Conservation (phyloP, 1,140 invertebrate genomes). For the Penaeus chinensis region DNA sequence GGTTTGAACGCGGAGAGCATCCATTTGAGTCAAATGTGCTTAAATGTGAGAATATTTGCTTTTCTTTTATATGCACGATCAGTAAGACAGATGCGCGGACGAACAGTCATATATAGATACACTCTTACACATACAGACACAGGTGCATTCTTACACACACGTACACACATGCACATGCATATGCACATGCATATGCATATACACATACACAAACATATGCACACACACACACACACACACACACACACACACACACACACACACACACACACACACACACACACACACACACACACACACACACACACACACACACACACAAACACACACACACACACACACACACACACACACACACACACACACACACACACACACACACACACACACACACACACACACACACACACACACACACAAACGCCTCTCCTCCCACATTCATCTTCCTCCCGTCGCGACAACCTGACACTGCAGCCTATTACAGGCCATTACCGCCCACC, state of each 20-base stretch:
- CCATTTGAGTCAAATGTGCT: too few relatives aligned
- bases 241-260: neutral
- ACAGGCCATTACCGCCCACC: too few relatives aligned
- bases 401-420: constrained; percentile 19
- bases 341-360: constrained; percentile 20
- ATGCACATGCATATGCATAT: neutral
- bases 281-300: constrained; percentile 16
- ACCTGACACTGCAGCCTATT: too few relatives aligned
- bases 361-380: constrained; percentile 20
- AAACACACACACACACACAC: constrained; percentile 18
- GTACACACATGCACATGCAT: neutral
- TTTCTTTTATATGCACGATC: neutral
- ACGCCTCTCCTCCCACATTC: neutral
- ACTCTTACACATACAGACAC: neutral
- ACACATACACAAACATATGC: neutral
- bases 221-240: neutral
- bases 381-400: neutral
- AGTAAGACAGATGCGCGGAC: neutral
- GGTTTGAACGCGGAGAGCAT: too few relatives aligned
- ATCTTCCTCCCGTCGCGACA: neutral
- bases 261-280: neutral
- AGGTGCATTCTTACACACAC: neutral
- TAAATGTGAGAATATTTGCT: too few relatives aligned
- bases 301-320: constrained; percentile 19
- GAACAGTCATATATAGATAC: neutral